These are phyloP conservation scores for Capra hircus DNA, from an alignment of 2,113 vertebrate species.

Conservation along the genomic window DNA sequence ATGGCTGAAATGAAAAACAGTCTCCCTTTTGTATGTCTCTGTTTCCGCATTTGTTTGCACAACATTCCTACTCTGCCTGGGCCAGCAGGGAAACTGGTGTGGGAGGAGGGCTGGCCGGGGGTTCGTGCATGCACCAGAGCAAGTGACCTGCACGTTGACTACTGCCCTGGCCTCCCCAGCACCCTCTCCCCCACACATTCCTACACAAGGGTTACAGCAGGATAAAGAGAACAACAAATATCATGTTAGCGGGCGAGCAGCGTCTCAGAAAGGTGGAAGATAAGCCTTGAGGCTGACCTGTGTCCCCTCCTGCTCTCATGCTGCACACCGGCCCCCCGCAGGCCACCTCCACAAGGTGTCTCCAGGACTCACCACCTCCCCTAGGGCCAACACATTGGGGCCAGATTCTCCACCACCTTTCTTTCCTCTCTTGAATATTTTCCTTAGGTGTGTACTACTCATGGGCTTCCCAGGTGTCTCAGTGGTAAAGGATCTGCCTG, in stretches of 20 bases:
- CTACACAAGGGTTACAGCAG: background rate
- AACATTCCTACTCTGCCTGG: background rate
- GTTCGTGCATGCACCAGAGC: no score
- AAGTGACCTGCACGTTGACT: background rate
- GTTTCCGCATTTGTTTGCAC: background rate
- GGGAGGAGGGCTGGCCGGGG: background rate
- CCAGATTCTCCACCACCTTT: background rate
- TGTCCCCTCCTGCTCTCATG: background rate
- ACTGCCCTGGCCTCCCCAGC: background rate
- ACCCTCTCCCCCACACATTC: background rate
- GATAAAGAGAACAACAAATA: background rate
- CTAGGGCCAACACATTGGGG: background rate
- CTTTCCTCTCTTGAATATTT: background rate
- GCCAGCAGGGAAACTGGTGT: background rate
- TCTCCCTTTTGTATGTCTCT: background rate
- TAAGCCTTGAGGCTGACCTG: background rate
- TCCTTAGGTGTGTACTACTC: background rate
- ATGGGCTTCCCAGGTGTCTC: background rate
- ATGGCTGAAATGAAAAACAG: background rate
- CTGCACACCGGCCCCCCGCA: background rate
- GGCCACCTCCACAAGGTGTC: background rate
- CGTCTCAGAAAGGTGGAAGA: background rate
- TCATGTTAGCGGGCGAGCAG: background rate
- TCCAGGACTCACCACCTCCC: background rate
- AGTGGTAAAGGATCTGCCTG: background rate